A percentile compares a stretch with the other conserved stretches of the same genome.
Evolutionary conservation across 2,888 invertebrate species (phyloP).

Genomic region (Drosophila multiciliata): DNA sequence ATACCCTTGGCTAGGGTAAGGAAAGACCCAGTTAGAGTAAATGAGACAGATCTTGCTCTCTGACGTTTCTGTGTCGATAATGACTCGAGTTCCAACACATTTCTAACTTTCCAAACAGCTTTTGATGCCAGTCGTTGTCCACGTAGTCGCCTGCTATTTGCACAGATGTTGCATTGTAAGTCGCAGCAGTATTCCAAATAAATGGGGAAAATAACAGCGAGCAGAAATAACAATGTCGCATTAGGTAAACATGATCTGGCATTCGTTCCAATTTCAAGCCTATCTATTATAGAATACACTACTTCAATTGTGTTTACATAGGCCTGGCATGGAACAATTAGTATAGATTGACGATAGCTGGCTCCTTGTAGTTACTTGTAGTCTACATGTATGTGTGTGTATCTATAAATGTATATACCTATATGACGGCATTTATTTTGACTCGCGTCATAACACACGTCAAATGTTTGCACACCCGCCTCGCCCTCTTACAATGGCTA

Average conservation of each 20-base stretch:
- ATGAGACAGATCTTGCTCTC: slow-evolving; percentile 37
- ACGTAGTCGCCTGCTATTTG: slow-evolving; percentile 77
- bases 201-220: slow-evolving; percentile 63
- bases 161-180: slow-evolving; percentile 78
- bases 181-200: slow-evolving; percentile 66
- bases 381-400: slow-evolving; percentile 2
- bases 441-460: slow-evolving; percentile 83
- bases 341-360: slow-evolving; percentile 57
- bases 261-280: slow-evolving; percentile 75
- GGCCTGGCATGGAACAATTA: slow-evolving; percentile 62
- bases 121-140: slow-evolving; percentile 46
- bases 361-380: slow-evolving; percentile 15
- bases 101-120: slow-evolving; percentile 80
- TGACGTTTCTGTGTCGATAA: slow-evolving; percentile 36
- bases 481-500: slow-evolving; percentile 22
- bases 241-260: slow-evolving; percentile 78
- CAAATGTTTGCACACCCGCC: slow-evolving; percentile 81
- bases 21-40: slow-evolving; percentile 8
- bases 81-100: slow-evolving; percentile 51
- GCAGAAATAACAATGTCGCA: slow-evolving; percentile 73
- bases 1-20: slow-evolving; percentile 41
- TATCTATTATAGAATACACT: slow-evolving; percentile 55
- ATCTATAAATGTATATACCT: slow-evolving; percentile 1
- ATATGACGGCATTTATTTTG: slow-evolving; percentile 45
- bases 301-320: slow-evolving; percentile 70